Evolutionary conservation across 1,140 invertebrate genomes (phyloP), one percentile per base, ranked within the genome.

Genomic region (Hypothenemus hampei): DNA sequence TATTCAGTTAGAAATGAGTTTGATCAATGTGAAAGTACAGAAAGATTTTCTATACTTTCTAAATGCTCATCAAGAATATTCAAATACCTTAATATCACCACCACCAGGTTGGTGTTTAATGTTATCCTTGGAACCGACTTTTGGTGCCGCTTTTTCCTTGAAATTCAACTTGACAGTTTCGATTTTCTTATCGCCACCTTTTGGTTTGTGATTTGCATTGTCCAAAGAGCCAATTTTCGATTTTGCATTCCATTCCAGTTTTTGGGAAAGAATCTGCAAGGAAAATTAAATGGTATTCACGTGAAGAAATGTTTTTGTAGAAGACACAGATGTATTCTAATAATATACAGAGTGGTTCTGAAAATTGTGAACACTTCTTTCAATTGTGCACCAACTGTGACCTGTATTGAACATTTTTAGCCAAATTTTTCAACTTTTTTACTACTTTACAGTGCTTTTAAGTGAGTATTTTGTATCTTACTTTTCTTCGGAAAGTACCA

Each of bases 81-180:
- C 26, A 43, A 58, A 77, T 83, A 97, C 93, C 85, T 94, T 93
- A 22, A 94, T 78, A 55, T 82, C 80, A 36, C 94, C 93, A 54
- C 94, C 94, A 49, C 92, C 91, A 21, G 92, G 85, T 45, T 80
- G 77, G 69, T 95, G 87, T 61, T 87, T 86, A 10, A 93, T 83
- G 73, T 97, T 97, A 29, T 91, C 90, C 64, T 93, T 87, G 16
- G 93, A 97, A 35, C 90, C 91, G 51, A 95, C 84, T 78, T 91
- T 93, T n/a, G 89, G 80, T 69, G 91, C 90, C 7, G 90, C 91
- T 71, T 90, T 91, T 36, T 91, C 86, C 66, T 92, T 92, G 74
- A 95, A 96, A 62, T 92, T 88, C 53, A 94, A 74, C 71, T 93
- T 94, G 4, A 92, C 81, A 0, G 83, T 83, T 72, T 92, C 88